Percentiles rank a stretch among this genome's conserved stretches.
These are phyloP conservation scores for Anniella stebbinsi DNA, from an alignment of 2,797 vertebrate species.

Conservation along the genomic window DNA sequence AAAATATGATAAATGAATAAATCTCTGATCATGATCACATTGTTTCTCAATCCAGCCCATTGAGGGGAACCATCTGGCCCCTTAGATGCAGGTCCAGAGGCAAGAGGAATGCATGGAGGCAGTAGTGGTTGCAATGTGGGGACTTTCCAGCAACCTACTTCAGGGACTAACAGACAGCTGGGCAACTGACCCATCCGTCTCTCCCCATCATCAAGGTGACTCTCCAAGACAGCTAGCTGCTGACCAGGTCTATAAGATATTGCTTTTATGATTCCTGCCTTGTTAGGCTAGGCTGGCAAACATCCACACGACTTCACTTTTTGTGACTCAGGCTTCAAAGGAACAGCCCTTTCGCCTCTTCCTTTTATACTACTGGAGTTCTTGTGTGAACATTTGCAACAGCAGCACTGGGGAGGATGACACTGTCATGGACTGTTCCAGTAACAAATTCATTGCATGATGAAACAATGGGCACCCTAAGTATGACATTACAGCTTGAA, in stretches of 20 bases:
- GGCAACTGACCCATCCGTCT: not conserved
- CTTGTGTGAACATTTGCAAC: not conserved
- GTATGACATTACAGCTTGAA: constrained; percentile 40
- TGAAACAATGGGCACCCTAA: constrained; percentile 29
- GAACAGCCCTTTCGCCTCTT: not conserved
- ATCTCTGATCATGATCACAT: no score
- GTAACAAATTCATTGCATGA: constrained; percentile 51
- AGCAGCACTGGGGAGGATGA: constrained; percentile 11
- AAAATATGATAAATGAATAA: no score
- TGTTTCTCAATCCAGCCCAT: not conserved
- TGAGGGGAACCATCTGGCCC: not conserved
- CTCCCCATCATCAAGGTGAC: not conserved
- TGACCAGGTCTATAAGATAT: not conserved
- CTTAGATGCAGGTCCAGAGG: not conserved
- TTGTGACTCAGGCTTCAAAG: not conserved
- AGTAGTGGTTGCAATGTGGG: not conserved
- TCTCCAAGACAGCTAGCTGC: not conserved
- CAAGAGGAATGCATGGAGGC: not conserved
- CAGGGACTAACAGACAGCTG: not conserved
- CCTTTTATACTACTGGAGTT: not conserved
- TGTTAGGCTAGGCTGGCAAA: not conserved
- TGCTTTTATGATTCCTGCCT: not conserved
- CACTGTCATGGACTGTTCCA: constrained; percentile 13
- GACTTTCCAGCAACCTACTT: not conserved
- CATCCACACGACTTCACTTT: not conserved